Evolutionary conservation across 1,140 invertebrate species (phyloP).

Genomic region (Heliconius himera): DNA sequence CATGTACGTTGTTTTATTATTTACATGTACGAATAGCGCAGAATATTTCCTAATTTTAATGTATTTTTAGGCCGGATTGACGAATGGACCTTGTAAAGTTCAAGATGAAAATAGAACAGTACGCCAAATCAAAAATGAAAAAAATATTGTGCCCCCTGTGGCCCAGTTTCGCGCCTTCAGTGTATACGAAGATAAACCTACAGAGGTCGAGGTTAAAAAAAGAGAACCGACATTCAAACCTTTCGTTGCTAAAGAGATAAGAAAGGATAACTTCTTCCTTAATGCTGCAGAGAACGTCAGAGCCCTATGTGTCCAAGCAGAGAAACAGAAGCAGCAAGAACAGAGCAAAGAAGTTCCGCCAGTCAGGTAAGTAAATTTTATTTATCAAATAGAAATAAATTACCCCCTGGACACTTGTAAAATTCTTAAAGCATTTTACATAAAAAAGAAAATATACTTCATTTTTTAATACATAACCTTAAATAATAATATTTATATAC

Average conservation of each 20-base stretch:
- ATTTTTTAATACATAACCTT: slow-evolving; percentile 7
- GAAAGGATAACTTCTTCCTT: slow-evolving; percentile 70
- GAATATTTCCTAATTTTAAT: slow-evolving; percentile 19
- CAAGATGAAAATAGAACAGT: slow-evolving; percentile 75
- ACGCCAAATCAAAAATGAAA: slow-evolving; percentile 75
- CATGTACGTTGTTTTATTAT: slow-evolving; percentile 59
- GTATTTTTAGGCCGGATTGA: slow-evolving; percentile 64
- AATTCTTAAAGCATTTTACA: neutral
- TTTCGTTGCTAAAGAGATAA: slow-evolving; percentile 63
- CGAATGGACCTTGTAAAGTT: slow-evolving; percentile 74
- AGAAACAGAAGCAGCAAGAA: slow-evolving; percentile 68
- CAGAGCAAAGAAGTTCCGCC: slow-evolving; percentile 52
- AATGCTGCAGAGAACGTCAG: slow-evolving; percentile 68
- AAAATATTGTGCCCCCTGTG: slow-evolving; percentile 81
- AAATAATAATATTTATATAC: neutral
- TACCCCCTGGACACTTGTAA: neutral
- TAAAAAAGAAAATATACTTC: too few species aligned
- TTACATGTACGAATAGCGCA: slow-evolving; percentile 17
- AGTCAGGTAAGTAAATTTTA: slow-evolving; percentile 45
- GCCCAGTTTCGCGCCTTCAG: slow-evolving; percentile 87
- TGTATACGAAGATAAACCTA: slow-evolving; percentile 86
- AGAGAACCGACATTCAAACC: slow-evolving; percentile 75
- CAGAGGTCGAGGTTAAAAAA: slow-evolving; percentile 79
- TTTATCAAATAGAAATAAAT: neutral
- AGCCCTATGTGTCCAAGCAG: slow-evolving; percentile 60